Percentiles rank a stretch among this genome's conserved stretches.
These are phyloP conservation scores for Scaptodrosophila latifasciaeformis DNA, from an alignment of 2,888 invertebrate species.

Conservation along the genomic window DNA sequence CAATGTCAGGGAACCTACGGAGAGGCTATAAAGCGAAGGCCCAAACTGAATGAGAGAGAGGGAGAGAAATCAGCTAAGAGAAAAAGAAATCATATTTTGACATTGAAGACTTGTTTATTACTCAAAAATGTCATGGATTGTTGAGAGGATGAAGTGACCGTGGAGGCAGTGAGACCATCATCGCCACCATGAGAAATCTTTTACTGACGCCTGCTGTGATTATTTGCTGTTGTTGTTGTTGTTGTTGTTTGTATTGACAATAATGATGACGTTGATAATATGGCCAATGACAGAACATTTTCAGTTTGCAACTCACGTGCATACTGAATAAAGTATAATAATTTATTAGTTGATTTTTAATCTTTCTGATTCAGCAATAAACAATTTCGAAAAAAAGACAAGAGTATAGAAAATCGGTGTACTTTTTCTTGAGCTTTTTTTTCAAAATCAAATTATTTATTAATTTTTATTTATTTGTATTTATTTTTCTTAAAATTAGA, in stretches of 20 bases:
- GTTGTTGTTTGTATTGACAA: no score
- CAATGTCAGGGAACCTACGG: no score
- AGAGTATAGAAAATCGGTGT: no score
- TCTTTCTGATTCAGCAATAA: no score
- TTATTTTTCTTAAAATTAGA: no score
- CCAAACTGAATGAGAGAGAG: no score
- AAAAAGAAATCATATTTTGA: slow-evolving; percentile 12
- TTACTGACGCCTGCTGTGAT: slow-evolving; percentile 5
- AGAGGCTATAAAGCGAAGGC: no score
- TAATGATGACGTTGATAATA: not conserved
- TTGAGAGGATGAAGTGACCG: not conserved
- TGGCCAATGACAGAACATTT: not conserved
- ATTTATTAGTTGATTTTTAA: slow-evolving; percentile 21
- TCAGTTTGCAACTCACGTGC: slow-evolving; percentile 30
- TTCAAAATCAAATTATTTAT: no score
- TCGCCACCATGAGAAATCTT: not conserved
- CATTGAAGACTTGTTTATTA: slow-evolving; percentile 17
- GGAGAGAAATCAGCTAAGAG: no score
- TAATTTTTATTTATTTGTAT: no score
- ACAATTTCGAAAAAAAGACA: no score
- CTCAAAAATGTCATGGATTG: not conserved
- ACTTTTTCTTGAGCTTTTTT: no score
- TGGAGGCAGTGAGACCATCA: not conserved
- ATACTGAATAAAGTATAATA: slow-evolving; percentile 35
- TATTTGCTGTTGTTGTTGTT: not conserved